Base-by-base conservation (phyloP, 1,140 invertebrate genomes). In the Phocides pigmalion region DNA sequence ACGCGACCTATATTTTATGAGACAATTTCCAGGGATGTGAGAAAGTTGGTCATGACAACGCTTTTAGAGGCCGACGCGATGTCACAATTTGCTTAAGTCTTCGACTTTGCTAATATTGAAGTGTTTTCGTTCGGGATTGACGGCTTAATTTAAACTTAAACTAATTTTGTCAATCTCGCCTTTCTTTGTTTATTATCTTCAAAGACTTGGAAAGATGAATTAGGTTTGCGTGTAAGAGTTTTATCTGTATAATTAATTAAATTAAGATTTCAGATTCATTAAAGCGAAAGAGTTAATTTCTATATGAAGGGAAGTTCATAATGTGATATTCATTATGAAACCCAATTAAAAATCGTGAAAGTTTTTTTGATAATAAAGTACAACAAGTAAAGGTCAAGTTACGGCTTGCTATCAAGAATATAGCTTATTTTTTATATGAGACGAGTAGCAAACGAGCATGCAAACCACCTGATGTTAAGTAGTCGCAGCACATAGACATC, bases 1-100 rank as follows among this genome's bases (percentile, higher is more conserved):
- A 76, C 76, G 74, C 75, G 80, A 82, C 79, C 81, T 81, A 84
- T 82, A 87, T 87, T 87, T 88, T 87, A 86, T 78, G 85, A 76
- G 67, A 84, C 76, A 84, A 87, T 88, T 87, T 87, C 80, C 82
- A 79, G 72, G 79, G 79, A 84, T 81, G 74, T 74, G 69, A 62
- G 50, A 78, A 85, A 87, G 80, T 89, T 87, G 76, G 72, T 83
- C 76, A 69, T 74, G 81, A 85, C 77, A 83, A 79, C 63, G 81
- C 82, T 88, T 85, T 87, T 81, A 87, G 74, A 65, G 65, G 49
- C 49, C 17, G 50, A 66, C 49, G 28, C 46, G 61, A 53, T 68
- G 58, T 76, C 63, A 68, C 73, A 76, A 76, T 79, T 79, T 76
- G 71, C 65, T 74, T 70, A 71, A 73, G 69, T 68, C 67, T 39